phyloP scores from a whole-genome alignment of 1,140 invertebrate genomes.

The Conus ventricosus region DNA sequence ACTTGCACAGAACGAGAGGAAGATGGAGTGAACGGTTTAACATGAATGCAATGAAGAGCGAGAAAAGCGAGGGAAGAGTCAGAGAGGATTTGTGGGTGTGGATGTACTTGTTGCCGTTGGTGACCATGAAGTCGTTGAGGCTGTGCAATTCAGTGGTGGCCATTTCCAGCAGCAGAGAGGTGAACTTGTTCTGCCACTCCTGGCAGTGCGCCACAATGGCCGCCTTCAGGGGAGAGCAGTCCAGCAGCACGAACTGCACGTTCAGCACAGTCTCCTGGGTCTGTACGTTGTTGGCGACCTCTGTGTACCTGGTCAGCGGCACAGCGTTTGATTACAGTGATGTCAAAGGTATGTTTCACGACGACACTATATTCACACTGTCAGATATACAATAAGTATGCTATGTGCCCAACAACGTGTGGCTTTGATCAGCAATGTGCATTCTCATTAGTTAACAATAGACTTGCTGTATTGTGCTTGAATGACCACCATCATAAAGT shows the following conservation, averaged over 20 bases:
- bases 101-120: constrained; percentile 69
- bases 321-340: background rate
- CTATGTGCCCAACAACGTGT: too few species aligned
- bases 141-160: constrained; percentile 81
- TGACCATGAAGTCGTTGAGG: constrained; percentile 80
- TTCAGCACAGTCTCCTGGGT: constrained; percentile 84
- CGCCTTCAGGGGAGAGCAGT: constrained; percentile 85
- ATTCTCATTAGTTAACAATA: too few species aligned
- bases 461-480: too few species aligned
- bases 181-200: constrained; percentile 87
- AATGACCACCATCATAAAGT: too few species aligned
- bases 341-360: background rate
- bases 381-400: too few species aligned
- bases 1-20: too few species aligned
- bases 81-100: too few species aligned
- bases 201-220: constrained; percentile 86
- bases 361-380: too few species aligned
- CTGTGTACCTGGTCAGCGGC: constrained; percentile 79
- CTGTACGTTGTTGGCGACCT: constrained; percentile 85
- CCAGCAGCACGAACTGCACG: constrained; percentile 87
- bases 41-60: too few species aligned
- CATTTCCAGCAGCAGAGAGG: constrained; percentile 81
- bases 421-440: too few species aligned
- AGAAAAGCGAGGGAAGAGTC: too few species aligned
- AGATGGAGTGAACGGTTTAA: too few species aligned